Conservation (phyloP, 2,797 vertebrate species). For the Lithobates pipiens region DNA sequence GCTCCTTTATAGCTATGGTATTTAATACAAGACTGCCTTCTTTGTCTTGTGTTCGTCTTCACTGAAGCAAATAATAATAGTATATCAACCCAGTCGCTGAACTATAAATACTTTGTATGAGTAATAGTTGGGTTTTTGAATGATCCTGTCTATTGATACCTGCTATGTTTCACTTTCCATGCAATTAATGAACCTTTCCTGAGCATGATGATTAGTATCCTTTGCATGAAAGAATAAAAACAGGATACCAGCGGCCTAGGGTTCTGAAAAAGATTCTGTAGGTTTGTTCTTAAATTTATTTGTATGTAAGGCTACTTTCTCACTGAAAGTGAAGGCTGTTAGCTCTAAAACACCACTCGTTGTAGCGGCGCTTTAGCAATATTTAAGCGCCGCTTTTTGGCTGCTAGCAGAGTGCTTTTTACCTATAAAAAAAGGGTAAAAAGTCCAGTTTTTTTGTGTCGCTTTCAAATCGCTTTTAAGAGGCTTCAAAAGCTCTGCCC, state of each 20-base stretch:
- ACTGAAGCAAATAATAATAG: slow-evolving; percentile 44
- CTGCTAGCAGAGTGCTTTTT: too few species aligned
- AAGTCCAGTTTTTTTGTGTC: too few species aligned
- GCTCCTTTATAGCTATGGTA: slow-evolving; percentile 2
- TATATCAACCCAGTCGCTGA: background rate
- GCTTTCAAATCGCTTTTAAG: too few species aligned
- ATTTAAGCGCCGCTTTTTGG: too few species aligned
- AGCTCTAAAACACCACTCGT: too few species aligned
- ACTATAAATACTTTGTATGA: slow-evolving; percentile 40
- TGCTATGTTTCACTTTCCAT: background rate
- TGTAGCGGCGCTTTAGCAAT: too few species aligned
- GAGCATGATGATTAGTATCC: background rate
- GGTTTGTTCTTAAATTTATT: too few species aligned
- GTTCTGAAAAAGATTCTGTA: too few species aligned
- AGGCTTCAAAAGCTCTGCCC: too few species aligned
- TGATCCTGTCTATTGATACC: slow-evolving; percentile 27
- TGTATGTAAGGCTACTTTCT: too few species aligned
- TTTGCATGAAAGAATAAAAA: background rate
- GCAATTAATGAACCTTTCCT: background rate
- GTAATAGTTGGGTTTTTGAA: slow-evolving; percentile 22
- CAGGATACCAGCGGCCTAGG: background rate
- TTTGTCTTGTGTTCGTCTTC: slow-evolving; percentile 12
- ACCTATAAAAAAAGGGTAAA: too few species aligned
- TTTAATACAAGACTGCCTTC: slow-evolving; percentile 15
- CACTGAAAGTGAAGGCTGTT: too few species aligned